Base-by-base conservation (phyloP, 2,888 invertebrate genomes). In the Nematopogon swammerdamellus region DNA sequence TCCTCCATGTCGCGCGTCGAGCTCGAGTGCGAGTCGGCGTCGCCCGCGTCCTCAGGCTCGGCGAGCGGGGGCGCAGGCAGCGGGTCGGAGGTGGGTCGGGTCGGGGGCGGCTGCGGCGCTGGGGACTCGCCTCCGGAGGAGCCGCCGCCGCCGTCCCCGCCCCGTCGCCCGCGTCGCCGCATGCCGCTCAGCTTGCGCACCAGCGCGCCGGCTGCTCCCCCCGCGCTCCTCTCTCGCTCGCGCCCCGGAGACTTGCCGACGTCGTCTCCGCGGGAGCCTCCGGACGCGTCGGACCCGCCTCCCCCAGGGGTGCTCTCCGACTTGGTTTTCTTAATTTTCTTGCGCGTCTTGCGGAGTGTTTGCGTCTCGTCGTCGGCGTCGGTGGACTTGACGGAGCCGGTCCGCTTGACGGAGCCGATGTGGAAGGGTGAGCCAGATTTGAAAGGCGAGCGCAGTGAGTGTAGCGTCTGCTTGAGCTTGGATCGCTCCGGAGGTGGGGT, bases 381-480 rank as follows among this genome's bases (percentile, higher is more conserved):
- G 61, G 69, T 70, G 58, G 74, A 72, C 59, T 72, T 75, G 54
- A 62, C 63, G 59, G 74, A 74, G 59, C 70, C 68, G 62, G 70
- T 62, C 60, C 75, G 76, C 65, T 70, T 72, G 66, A 70, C 63
- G 64, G 76, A 64, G 58, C 70, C 73, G 64, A 79, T 68, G 68
- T 79, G 76, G 73, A 79, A 79, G 71, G 76, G 74, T 70, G 80
- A 75, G 59, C 69, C 70, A 67, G 71, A 68, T 60, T 77, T 76
- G 68, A 80, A 79, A 63, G 80, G 76, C 57, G 76, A 67, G 58
- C 79, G 72, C 51, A 80, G 68, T 66, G 79, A 63, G 64, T 70
- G 71, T 58, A 80, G 69, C 60, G 76, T 76, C 59, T 74, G 76
- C 56, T 72, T 74, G 57, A 80, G 69, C 56, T 76, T 76, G 58